Conservation (phyloP, 2,888 invertebrate genomes). For the Leptopterna dolabrata region DNA sequence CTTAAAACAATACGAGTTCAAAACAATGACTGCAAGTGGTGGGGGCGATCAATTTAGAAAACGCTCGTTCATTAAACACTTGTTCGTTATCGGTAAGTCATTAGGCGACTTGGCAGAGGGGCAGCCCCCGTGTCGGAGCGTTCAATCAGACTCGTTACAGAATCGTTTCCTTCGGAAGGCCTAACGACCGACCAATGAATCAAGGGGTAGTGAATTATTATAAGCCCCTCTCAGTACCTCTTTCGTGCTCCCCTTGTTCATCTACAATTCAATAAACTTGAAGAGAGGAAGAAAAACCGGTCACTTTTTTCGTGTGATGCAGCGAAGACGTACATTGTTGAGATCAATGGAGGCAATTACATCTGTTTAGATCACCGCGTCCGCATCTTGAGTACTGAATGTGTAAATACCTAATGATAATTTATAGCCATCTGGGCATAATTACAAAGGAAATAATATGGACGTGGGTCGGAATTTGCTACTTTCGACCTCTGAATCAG, state of each 20-base stretch:
- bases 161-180: slow-evolving; percentile 52
- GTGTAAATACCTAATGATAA: too few species aligned
- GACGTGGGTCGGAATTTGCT: too few species aligned
- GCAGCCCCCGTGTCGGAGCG: slow-evolving; percentile 9
- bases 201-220: slow-evolving; percentile 43
- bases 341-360: too few species aligned
- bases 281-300: neutral
- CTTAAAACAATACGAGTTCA: slow-evolving; percentile 26
- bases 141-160: slow-evolving; percentile 54
- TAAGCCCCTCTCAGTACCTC: slow-evolving; percentile 5
- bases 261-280: slow-evolving; percentile 19
- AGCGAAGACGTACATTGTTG: neutral
- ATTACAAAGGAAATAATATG: too few species aligned
- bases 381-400: too few species aligned
- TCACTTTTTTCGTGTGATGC: neutral
- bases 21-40: slow-evolving; percentile 4
- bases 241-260: neutral
- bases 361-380: too few species aligned
- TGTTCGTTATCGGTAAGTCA: slow-evolving; percentile 52
- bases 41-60: slow-evolving; percentile 42
- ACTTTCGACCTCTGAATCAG: too few species aligned
- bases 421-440: too few species aligned
- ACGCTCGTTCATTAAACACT: slow-evolving; percentile 48
- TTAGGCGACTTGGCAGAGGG: slow-evolving; percentile 21
- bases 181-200: slow-evolving; percentile 46